Conservation (phyloP, 2,888 invertebrate genomes). For the Drosophila robusta region DNA sequence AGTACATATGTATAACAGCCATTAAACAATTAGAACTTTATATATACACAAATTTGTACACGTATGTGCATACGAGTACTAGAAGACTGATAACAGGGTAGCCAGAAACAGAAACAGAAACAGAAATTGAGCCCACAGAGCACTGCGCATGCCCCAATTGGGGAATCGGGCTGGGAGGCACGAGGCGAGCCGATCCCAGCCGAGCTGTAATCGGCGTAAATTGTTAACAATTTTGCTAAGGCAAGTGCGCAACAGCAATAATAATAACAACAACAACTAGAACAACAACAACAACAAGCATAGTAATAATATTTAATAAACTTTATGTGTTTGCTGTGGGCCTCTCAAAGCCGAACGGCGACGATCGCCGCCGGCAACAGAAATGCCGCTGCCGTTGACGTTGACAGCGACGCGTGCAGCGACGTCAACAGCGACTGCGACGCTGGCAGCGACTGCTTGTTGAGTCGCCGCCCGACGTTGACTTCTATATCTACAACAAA, state of each 20-base stretch:
- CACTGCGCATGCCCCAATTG: constrained; percentile 46
- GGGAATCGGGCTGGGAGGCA: constrained; percentile 6
- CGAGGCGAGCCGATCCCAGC: constrained; percentile 41
- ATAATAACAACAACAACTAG: constrained; percentile 34
- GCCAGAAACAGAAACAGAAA: background rate
- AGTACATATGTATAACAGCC: constrained; percentile 33
- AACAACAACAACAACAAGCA: constrained; percentile 33
- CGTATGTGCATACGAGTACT: constrained; percentile 10
- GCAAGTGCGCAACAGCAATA: constrained; percentile 50
- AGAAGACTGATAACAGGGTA: constrained; percentile 59
- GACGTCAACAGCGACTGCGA: background rate
- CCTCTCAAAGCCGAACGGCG: constrained; percentile 34
- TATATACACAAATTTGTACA: constrained; percentile 6
- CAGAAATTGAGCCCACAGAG: too few species aligned
- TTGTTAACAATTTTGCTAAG: constrained; percentile 82
- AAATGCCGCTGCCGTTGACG: constrained; percentile 20
- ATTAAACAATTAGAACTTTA: constrained; percentile 66
- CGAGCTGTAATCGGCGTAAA: constrained; percentile 66
- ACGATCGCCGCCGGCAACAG: constrained; percentile 42
- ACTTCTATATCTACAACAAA: constrained; percentile 82
- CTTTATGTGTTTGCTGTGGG: constrained; percentile 54
- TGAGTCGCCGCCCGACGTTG: constrained; percentile 59
- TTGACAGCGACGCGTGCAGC: constrained; percentile 1
- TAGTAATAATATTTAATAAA: constrained; percentile 76
- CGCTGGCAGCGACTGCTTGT: constrained; percentile 9